A percentile compares a stretch with the other conserved stretches of the same genome.
Evolutionary conservation across 2,888 invertebrate genomes (phyloP).

Genomic region (Zaprionus bogoriensis): DNA sequence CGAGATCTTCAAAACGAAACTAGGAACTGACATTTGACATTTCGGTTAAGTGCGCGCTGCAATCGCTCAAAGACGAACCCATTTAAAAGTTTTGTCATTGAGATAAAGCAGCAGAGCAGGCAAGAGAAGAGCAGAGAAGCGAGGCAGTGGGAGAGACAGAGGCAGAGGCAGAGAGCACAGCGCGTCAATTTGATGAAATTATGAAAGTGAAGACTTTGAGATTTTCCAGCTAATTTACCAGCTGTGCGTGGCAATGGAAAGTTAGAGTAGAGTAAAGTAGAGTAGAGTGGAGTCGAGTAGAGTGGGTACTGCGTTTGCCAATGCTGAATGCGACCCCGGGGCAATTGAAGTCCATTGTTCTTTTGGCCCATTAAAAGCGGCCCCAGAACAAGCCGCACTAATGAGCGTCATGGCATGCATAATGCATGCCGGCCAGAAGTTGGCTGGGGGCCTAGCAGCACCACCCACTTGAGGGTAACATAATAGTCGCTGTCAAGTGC

Average conservation of each 20-base stretch:
- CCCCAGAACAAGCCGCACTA: slow-evolving; percentile 52
- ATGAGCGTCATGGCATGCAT: slow-evolving; percentile 74
- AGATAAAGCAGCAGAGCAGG: slow-evolving; percentile 1
- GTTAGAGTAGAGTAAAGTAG: neutral
- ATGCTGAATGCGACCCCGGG: slow-evolving; percentile 22
- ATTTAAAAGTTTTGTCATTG: slow-evolving; percentile 73
- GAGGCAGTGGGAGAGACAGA: neutral
- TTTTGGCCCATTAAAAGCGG: slow-evolving; percentile 58
- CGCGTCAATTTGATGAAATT: slow-evolving; percentile 44
- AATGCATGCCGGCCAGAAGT: slow-evolving; percentile 48
- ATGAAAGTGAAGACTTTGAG: slow-evolving; percentile 40
- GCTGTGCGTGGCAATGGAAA: slow-evolving; percentile 44
- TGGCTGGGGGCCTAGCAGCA: slow-evolving; percentile 10
- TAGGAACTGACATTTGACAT: slow-evolving; percentile 59
- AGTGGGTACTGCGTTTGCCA: slow-evolving; percentile 33
- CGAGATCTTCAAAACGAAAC: slow-evolving; percentile 18
- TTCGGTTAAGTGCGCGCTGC: slow-evolving; percentile 65
- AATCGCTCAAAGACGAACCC: slow-evolving; percentile 64
- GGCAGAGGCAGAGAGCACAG: slow-evolving; percentile 1
- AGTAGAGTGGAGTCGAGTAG: neutral
- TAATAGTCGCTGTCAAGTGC: slow-evolving; percentile 76
- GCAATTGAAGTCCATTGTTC: slow-evolving; percentile 68
- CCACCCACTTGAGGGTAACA: slow-evolving; percentile 52
- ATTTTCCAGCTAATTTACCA: slow-evolving; percentile 55
- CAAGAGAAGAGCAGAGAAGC: neutral